A percentile compares a stretch with the other conserved stretches of the same genome.
These are phyloP conservation scores for Paedocypris sp. DNA, from an alignment of 2,113 vertebrate species.

Conservation along the genomic window DNA sequence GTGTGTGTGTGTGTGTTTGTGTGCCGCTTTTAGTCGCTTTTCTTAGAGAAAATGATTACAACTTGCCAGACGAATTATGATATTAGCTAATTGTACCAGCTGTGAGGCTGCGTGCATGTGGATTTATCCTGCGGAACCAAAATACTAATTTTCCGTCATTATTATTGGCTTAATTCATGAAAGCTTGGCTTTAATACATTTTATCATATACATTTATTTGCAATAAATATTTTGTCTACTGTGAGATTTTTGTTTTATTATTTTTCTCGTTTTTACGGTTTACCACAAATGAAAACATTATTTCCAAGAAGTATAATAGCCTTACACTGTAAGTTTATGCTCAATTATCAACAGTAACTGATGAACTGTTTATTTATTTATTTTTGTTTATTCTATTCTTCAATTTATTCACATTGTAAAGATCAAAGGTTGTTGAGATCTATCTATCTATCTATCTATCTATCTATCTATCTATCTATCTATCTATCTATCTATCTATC, in stretches of 20 bases:
- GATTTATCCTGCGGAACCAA: conserved; percentile 47
- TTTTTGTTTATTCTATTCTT: too few relatives aligned
- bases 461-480: not conserved
- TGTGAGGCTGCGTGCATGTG: conserved; percentile 36
- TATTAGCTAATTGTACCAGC: conserved; percentile 50
- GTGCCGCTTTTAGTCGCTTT: conserved; percentile 42
- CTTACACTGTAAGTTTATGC: too few relatives aligned
- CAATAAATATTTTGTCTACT: too few relatives aligned
- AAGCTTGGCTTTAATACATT: conserved; percentile 42
- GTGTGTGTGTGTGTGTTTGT: conserved; percentile 42
- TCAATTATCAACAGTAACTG: too few relatives aligned
- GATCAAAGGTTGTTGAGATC: too few relatives aligned
- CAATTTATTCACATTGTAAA: too few relatives aligned
- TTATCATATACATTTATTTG: too few relatives aligned
- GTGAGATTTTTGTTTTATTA: too few relatives aligned
- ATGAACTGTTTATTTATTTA: too few relatives aligned
- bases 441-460: not conserved
- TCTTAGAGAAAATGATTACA: conserved; percentile 46
- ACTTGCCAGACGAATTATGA: conserved; percentile 54
- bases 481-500: not conserved
- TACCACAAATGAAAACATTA: too few relatives aligned
- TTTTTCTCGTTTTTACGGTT: too few relatives aligned
- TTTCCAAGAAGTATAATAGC: too few relatives aligned
- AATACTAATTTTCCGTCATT: conserved; percentile 54
- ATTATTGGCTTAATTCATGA: conserved; percentile 45